Conservation (phyloP, 2,888 invertebrate species). For the Lymantria dispar region DNA sequence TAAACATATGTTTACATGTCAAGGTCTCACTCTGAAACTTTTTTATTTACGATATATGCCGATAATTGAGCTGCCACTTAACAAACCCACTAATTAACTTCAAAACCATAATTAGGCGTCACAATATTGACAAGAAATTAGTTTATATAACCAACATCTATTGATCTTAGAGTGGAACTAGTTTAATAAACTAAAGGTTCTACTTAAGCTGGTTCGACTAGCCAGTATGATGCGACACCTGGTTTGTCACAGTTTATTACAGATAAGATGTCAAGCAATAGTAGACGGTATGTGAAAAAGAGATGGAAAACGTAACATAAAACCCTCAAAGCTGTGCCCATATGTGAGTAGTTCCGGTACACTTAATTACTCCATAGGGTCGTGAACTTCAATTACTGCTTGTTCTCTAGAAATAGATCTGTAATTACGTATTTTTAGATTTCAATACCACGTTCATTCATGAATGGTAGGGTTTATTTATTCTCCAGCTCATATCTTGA, state of each 20-base stretch:
- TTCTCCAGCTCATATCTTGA: neutral
- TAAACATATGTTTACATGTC: neutral
- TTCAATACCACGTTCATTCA: neutral
- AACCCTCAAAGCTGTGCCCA: conserved; percentile 63
- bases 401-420: conserved; percentile 27
- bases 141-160: conserved; percentile 12
- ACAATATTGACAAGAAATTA: conserved; percentile 38
- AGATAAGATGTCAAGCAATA: conserved; percentile 7
- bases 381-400: conserved; percentile 48
- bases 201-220: neutral
- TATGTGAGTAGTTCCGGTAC: conserved; percentile 59
- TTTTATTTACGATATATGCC: conserved; percentile 9
- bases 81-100: conserved; percentile 37
- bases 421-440: conserved; percentile 16
- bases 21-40: neutral
- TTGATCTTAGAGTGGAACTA: conserved; percentile 2
- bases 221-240: conserved; percentile 1
- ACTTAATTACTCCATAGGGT: conserved; percentile 60
- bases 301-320: conserved; percentile 46
- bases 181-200: neutral
- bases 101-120: conserved; percentile 34
- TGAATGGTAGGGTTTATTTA: neutral
- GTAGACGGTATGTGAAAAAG: conserved; percentile 14
- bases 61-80: conserved; percentile 24
- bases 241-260: neutral